These are phyloP conservation scores for Synodontis membranacea DNA, from an alignment of 2,113 vertebrate species.

Conservation along the genomic window DNA sequence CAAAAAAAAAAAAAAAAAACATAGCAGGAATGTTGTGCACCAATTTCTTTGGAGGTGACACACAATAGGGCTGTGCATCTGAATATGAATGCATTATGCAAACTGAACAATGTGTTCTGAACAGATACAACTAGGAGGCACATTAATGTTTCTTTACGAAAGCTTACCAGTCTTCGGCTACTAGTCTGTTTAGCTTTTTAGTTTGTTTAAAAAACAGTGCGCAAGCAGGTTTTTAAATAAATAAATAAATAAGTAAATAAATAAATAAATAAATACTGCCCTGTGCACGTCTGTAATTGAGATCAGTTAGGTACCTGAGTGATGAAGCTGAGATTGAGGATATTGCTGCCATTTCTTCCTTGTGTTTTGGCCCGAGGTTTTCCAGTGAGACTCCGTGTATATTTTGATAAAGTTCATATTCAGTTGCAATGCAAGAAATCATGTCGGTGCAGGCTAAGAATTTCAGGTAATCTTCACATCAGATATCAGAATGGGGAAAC, in stretches of 20 bases:
- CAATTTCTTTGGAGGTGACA: neutral
- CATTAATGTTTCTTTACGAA: neutral
- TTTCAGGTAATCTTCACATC: neutral
- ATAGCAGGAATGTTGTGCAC: neutral
- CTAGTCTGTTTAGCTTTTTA: neutral
- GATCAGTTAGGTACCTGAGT: neutral
- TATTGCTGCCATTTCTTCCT: neutral
- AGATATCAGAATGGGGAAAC: neutral
- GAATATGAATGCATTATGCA: neutral
- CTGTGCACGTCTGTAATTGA: neutral
- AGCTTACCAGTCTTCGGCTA: neutral
- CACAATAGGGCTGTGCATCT: neutral
- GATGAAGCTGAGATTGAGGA: neutral
- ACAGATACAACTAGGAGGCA: neutral
- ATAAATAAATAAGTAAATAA: no score
- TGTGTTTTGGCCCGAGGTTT: neutral
- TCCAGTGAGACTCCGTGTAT: no score
- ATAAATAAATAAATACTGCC: neutral
- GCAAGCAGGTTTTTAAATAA: no score
- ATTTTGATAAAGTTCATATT: neutral
- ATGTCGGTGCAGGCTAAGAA: neutral
- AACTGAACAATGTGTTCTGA: neutral
- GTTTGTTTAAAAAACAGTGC: neutral
- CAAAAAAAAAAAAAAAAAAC: neutral
- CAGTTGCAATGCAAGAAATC: neutral